Evolutionary conservation across 1,140 invertebrate genomes (phyloP).

Genomic region (Drosophila jambulina): DNA sequence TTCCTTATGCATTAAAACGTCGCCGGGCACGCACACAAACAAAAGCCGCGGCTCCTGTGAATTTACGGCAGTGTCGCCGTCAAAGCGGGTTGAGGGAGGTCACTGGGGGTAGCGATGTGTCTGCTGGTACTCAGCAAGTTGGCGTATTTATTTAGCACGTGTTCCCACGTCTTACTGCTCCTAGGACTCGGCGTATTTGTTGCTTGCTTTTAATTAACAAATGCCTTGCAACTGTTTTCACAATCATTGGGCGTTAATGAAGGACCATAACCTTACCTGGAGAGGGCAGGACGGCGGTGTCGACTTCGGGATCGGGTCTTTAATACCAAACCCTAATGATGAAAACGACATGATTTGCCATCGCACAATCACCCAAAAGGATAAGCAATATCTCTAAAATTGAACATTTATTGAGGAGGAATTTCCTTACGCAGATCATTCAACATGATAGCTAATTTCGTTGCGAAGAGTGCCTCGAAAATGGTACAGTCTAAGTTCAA

Average conservation of each 20-base stretch:
- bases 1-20: slow-evolving; percentile 51
- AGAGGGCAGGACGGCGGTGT: too few relatives aligned
- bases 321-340: slow-evolving; percentile 1
- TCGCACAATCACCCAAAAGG: background rate
- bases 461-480: background rate
- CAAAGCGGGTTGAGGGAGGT: slow-evolving; percentile 16
- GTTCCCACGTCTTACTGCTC: slow-evolving; percentile 27
- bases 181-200: slow-evolving; percentile 36
- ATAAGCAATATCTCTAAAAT: background rate
- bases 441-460: background rate
- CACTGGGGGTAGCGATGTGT: slow-evolving; percentile 4
- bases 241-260: slow-evolving; percentile 43
- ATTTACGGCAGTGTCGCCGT: slow-evolving; percentile 48
- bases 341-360: slow-evolving; percentile 6
- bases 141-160: slow-evolving; percentile 59
- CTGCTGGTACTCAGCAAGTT: slow-evolving; percentile 48
- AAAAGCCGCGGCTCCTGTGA: slow-evolving; percentile 24
- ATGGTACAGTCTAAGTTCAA: too few relatives aligned
- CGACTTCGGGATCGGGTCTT: background rate
- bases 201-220: slow-evolving; percentile 63
- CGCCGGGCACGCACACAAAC: slow-evolving; percentile 29
- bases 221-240: slow-evolving; percentile 52
- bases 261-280: slow-evolving; percentile 12
- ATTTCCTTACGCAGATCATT: background rate
- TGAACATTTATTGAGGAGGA: background rate